Percentiles rank a stretch among this genome's conserved stretches.
Evolutionary conservation across 2,113 vertebrate genomes (phyloP).

Genomic region (Solea senegalensis): DNA sequence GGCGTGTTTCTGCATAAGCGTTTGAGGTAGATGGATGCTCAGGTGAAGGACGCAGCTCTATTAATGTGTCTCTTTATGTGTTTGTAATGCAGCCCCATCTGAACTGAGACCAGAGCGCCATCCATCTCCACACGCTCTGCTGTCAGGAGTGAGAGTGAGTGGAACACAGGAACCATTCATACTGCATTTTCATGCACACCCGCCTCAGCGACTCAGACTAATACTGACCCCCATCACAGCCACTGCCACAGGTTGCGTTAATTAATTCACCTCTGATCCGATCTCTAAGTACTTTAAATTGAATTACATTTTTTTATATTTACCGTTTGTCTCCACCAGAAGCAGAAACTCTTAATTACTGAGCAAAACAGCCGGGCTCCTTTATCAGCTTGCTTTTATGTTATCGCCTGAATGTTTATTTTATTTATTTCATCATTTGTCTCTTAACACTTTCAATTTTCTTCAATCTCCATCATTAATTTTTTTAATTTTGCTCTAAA

Average conservation of each 20-base stretch:
- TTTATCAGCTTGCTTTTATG: constrained; percentile 6
- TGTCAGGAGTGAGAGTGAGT: constrained; percentile 36
- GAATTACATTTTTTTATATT: constrained; percentile 26
- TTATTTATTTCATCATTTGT: constrained; percentile 14
- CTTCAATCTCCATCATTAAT: not conserved
- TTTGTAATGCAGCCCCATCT: constrained; percentile 5
- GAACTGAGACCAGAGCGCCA: constrained; percentile 17
- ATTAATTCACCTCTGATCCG: not conserved
- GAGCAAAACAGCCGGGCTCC: not conserved
- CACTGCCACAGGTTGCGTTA: constrained; percentile 32
- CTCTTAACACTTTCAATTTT: not conserved
- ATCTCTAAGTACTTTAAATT: constrained; percentile 17
- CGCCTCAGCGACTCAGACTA: not conserved
- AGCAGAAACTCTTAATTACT: constrained; percentile 12
- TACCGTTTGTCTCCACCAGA: not conserved
- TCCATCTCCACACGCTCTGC: constrained; percentile 31
- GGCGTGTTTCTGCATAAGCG: no score
- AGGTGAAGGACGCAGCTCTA: constrained; percentile 45
- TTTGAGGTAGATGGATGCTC: not conserved
- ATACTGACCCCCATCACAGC: not conserved
- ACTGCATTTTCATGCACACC: constrained; percentile 35
- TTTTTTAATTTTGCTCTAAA: constrained; percentile 1
- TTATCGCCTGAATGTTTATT: no score
- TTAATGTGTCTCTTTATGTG: not conserved
- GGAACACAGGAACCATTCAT: constrained; percentile 15